Base-by-base conservation (phyloP, 1,140 invertebrate species). In the Patella vulgata region DNA sequence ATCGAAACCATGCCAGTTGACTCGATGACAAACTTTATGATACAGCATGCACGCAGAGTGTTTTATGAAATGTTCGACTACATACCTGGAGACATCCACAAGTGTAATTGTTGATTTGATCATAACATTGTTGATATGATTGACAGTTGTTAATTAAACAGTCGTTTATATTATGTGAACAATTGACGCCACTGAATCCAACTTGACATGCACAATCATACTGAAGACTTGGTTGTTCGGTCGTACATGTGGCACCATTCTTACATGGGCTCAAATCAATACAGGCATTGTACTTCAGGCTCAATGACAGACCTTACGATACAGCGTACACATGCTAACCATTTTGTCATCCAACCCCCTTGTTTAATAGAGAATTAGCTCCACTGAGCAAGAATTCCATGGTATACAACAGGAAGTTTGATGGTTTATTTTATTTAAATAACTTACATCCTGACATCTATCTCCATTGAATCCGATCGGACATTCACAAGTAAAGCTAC, bases 381-480 rank as follows among this genome's bases (percentile, higher is more conserved):
- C n/a, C n/a, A n/a, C n/a, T n/a, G n/a, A n/a, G n/a, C n/a, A n/a
- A n/a, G n/a, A n/a, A n/a, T n/a, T n/a, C n/a, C n/a, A n/a, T n/a
- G n/a, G n/a, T n/a, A n/a, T n/a, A n/a, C n/a, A n/a, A n/a, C n/a
- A n/a, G n/a, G n/a, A n/a, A n/a, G n/a, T n/a, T n/a, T n/a, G n/a
- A n/a, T n/a, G n/a, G n/a, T n/a, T n/a, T n/a, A n/a, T n/a, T n/a
- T n/a, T n/a, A 36, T 36, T 8, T 36, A 14, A 36, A 36, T 8
- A 36, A 36, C 33, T 36, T 36, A 36, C 33, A 36, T 36, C 33
- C 82, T 98, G 95, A 84, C 97, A 99, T 66, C 89, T 87, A 27
- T 89, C 85, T 36, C 96, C 97, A 23, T 90, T 90, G 79, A 91
- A 98, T 0, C 96, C 96, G 36, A 51, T 89, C 0, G 89, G 89